Percentiles rank a stretch among this genome's conserved stretches.
Evolutionary conservation across 2,113 vertebrate species (phyloP).

Genomic region (Loxodonta africana): DNA sequence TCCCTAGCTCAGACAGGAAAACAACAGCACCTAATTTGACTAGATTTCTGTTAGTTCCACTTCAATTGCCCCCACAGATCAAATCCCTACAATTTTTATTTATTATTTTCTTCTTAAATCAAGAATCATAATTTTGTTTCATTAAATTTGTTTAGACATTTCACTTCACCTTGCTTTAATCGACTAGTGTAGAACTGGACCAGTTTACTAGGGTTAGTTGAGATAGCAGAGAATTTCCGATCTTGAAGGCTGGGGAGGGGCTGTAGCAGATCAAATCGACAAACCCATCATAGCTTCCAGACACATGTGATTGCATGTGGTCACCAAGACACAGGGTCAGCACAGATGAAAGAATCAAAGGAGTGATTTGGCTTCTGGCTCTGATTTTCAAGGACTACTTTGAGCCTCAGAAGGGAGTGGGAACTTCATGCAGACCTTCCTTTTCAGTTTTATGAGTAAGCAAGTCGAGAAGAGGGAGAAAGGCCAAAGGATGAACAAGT

Average conservation of each 20-base stretch:
- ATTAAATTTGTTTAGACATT: conserved; percentile 18
- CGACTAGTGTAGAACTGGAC: not conserved
- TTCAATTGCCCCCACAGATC: conserved; percentile 45
- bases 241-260: not conserved
- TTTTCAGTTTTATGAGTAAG: not conserved
- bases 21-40: conserved; percentile 51
- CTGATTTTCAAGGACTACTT: not conserved
- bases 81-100: conserved; percentile 28
- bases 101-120: conserved; percentile 54
- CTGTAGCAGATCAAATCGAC: not conserved
- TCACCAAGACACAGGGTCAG: not conserved
- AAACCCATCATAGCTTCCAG: not conserved
- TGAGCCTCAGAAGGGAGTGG: not conserved
- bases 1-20: not conserved
- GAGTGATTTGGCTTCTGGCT: conserved; percentile 20
- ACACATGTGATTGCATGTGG: not conserved
- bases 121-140: conserved; percentile 36
- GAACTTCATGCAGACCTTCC: not conserved
- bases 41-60: conserved; percentile 50
- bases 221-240: not conserved
- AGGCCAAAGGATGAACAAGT: not conserved
- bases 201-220: not conserved
- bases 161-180: conserved; percentile 14
- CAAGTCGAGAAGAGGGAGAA: conserved; percentile 6
- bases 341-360: not conserved